Base-by-base conservation (phyloP, 2,113 vertebrate genomes). In the Varanus salvator region DNA sequence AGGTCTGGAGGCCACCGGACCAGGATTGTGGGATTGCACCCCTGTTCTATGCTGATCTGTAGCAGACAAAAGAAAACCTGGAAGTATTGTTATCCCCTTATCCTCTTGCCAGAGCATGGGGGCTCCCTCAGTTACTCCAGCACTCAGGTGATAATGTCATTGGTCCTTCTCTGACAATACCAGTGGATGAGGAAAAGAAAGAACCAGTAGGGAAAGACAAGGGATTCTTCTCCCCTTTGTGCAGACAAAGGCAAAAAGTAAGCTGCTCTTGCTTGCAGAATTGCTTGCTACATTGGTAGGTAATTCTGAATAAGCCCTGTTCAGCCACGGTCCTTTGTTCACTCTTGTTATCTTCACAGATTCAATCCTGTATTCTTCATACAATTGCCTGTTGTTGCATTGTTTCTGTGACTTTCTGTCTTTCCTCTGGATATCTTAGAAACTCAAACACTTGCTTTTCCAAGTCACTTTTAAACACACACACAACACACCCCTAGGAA, bases 381-480 rank as follows among this genome's bases (percentile, higher is more conserved):
- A 8, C 80, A 89, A 60, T 3, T 94, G 31, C 72, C 88, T 27
- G 60, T 64, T 21, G 21, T 72, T 83, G 34, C 23, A 74, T n/a
- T 54, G 25, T 8, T n/a, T 44, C 38, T 31, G 29, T 91, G 48
- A 85, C 57, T 90, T 94, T 92, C 60, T 94, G 64, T 91, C 91
- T 90, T 93, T 92, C 48, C 71, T 34, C 2, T 92, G 87, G 38
- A 44, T 85, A 1, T 52, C 78, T 23, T 86, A 90, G 85, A 60
- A 87, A 90, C 92, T 84, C 92, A 92, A 89, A 81, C 82, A 90
- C 87, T 91, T 92, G 52, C 75, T 90, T 80, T 74, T 88, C 80
- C 57, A 87, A 88, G 88, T 93, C 93, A 94, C 81, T 84, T 93
- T 95, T 83, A 90, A 74, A 54, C 95, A 95, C 27, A 71, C 25